phyloP scores from a whole-genome alignment of 2,797 vertebrate genomes.

The Rousettus madagascariensis region DNA sequence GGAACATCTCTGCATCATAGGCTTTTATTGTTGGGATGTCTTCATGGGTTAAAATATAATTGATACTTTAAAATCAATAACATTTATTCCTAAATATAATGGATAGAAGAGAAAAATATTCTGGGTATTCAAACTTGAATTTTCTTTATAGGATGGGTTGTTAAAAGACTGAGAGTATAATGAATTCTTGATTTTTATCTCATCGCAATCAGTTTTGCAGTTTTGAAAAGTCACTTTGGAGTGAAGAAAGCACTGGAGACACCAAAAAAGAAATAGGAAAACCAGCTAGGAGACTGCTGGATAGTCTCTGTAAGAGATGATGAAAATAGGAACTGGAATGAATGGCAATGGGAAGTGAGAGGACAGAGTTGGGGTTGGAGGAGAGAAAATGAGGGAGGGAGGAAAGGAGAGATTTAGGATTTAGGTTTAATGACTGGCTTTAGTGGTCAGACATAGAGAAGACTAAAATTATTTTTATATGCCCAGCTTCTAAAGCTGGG shows the following conservation, averaged over 20 bases:
- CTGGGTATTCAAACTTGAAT: neutral
- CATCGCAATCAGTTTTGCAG: neutral
- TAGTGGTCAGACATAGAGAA: neutral
- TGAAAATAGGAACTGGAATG: neutral
- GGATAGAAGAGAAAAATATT: neutral
- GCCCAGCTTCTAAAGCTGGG: neutral
- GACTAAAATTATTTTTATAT: neutral
- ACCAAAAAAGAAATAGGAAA: neutral
- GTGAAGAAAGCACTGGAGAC: neutral
- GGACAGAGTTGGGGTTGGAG: too few relatives aligned
- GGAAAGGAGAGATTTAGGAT: neutral
- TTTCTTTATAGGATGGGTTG: neutral
- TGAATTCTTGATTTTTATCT: neutral
- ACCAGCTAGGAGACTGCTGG: neutral
- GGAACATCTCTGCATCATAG: neutral
- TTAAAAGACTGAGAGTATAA: neutral
- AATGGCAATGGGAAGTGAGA: neutral
- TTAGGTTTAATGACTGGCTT: neutral
- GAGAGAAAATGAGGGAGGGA: too few relatives aligned
- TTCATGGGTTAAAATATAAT: neutral
- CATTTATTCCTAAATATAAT: neutral
- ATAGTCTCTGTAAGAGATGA: neutral
- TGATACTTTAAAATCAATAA: neutral
- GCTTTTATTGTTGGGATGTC: neutral
- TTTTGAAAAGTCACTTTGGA: neutral